Percentiles rank a stretch among this genome's conserved stretches.
phyloP scores from a whole-genome alignment of 2,797 vertebrate genomes.

The Lepus townsendii region DNA sequence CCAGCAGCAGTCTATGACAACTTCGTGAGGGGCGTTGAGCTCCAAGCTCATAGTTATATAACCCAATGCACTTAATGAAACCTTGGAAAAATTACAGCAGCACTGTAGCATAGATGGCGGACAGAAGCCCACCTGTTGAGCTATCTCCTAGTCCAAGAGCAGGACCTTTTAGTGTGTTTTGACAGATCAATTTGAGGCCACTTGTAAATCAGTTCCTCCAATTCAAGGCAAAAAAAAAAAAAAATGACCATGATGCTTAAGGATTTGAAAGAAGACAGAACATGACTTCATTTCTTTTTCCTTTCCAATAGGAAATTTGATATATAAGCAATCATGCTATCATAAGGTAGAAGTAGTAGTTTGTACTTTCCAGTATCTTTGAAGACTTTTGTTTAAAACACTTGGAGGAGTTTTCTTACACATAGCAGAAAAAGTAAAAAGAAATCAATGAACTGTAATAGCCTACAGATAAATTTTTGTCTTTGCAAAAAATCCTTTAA shows the following conservation, averaged over 20 bases:
- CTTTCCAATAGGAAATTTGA: neutral
- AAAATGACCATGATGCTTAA: slow-evolving; percentile 25
- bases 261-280: slow-evolving; percentile 14
- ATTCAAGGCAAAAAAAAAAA: neutral
- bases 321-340: neutral
- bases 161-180: neutral
- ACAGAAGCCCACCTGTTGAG: neutral
- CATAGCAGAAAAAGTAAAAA: slow-evolving; percentile 55
- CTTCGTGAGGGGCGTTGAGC: neutral
- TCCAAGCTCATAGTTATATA: neutral
- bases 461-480: neutral
- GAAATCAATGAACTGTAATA: neutral
- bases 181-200: neutral
- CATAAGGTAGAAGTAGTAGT: neutral
- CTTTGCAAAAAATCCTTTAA: slow-evolving; percentile 57
- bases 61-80: slow-evolving; percentile 17
- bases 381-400: slow-evolving; percentile 54
- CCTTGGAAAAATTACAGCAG: neutral
- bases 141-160: neutral
- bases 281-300: neutral
- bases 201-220: neutral
- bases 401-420: neutral
- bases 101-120: neutral
- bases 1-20: neutral
- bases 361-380: neutral